A percentile compares a stretch with the other conserved stretches of the same genome.
Evolutionary conservation across 2,888 invertebrate genomes (phyloP).

Genomic region (Chelonus formosanus): DNA sequence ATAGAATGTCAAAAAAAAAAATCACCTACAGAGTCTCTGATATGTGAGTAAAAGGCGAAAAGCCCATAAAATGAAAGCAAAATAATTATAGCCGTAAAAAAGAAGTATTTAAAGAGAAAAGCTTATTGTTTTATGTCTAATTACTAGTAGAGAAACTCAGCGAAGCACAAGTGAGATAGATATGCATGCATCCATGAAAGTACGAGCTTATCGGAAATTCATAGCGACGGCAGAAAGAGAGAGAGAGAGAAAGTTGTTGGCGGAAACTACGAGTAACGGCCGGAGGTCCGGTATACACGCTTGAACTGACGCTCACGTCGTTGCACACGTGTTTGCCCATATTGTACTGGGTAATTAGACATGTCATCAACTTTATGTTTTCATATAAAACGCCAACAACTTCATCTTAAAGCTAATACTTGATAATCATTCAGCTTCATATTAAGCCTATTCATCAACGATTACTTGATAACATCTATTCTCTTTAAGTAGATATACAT

Average conservation of each 20-base stretch:
- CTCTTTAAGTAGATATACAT: too few relatives aligned
- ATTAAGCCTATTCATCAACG: too few relatives aligned
- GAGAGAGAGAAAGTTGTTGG: slow-evolving; percentile 14
- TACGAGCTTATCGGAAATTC: slow-evolving; percentile 17
- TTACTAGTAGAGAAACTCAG: neutral
- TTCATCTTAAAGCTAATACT: slow-evolving; percentile 1
- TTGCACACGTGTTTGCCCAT: slow-evolving; percentile 35
- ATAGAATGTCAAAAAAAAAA: too few relatives aligned
- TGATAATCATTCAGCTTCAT: neutral
- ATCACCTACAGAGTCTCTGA: too few relatives aligned
- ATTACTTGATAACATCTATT: too few relatives aligned
- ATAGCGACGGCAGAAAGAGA: slow-evolving; percentile 27
- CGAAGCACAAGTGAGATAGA: slow-evolving; percentile 43
- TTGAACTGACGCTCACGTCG: slow-evolving; percentile 20
- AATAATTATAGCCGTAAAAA: neutral
- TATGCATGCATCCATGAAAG: slow-evolving; percentile 30
- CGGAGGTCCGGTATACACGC: slow-evolving; percentile 10
- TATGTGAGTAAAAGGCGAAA: too few relatives aligned
- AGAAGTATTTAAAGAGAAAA: neutral
- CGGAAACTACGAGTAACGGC: slow-evolving; percentile 18
- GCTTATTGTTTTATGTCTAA: slow-evolving; percentile 2
- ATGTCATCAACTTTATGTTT: slow-evolving; percentile 51
- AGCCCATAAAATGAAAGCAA: neutral
- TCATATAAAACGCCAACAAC: slow-evolving; percentile 9
- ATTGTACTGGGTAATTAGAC: slow-evolving; percentile 50